Conservation (phyloP, 2,888 invertebrate genomes). For the Volucella inflata region DNA sequence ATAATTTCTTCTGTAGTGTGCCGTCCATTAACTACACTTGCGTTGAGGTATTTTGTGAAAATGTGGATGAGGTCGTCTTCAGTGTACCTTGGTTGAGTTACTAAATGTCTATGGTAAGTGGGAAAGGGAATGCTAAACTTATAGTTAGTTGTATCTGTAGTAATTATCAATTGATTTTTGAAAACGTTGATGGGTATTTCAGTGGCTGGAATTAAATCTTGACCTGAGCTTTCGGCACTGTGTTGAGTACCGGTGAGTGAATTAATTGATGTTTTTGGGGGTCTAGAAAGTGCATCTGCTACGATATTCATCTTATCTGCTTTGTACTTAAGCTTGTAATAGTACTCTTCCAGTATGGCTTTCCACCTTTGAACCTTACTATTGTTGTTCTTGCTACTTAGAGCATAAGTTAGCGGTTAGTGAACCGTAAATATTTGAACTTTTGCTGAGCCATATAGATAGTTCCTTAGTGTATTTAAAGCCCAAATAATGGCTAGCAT, state of each 20-base stretch:
- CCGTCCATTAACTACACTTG: slow-evolving; percentile 5
- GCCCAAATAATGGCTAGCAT: too few species aligned
- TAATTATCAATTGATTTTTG: too few species aligned
- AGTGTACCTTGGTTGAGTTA: too few species aligned
- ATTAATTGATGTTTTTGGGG: too few species aligned
- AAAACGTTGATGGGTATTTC: neutral
- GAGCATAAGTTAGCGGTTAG: slow-evolving; percentile 53
- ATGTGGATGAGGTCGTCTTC: neutral
- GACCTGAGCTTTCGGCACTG: neutral
- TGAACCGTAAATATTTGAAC: slow-evolving; percentile 59
- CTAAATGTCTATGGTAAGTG: too few species aligned
- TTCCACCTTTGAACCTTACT: slow-evolving; percentile 35
- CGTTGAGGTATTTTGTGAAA: slow-evolving; percentile 9
- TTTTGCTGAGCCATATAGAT: too few species aligned
- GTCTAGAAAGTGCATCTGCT: slow-evolving; percentile 33
- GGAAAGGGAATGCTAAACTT: neutral
- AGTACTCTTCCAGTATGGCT: too few species aligned
- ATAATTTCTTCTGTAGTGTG: neutral
- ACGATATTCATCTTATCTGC: slow-evolving; percentile 36
- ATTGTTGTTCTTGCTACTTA: slow-evolving; percentile 63
- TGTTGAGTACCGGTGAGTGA: too few species aligned
- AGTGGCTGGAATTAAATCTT: slow-evolving; percentile 28
- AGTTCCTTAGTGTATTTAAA: too few species aligned
- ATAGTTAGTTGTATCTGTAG: neutral
- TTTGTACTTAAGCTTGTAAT: too few species aligned